Conservation (phyloP, 2,113 vertebrate species). For the Crotalus tigris region DNA sequence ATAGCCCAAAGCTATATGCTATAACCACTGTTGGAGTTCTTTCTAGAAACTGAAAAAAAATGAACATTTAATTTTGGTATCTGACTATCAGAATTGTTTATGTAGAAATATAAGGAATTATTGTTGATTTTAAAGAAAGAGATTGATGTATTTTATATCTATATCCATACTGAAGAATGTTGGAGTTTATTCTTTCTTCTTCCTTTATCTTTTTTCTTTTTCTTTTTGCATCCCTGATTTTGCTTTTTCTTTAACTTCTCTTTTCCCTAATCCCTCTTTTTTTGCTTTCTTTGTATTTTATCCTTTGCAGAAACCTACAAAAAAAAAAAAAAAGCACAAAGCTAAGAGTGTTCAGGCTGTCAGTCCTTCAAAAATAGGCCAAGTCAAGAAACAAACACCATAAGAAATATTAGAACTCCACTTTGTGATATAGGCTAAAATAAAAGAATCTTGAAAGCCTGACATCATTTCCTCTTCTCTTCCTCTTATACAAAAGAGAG, state of each 20-base stretch:
- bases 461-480: not conserved
- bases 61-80: not conserved
- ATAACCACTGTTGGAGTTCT: not conserved
- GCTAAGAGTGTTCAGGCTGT: constrained; percentile 3
- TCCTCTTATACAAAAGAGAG: not conserved
- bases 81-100: not conserved
- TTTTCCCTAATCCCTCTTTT: no score
- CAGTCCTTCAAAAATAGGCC: not conserved
- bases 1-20: not conserved
- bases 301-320: no score
- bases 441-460: not conserved
- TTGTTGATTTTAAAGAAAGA: not conserved
- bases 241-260: no score
- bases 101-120: not conserved
- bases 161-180: not conserved
- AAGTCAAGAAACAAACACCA: not conserved
- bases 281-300: no score
- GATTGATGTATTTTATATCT: not conserved
- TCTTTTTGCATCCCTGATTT: no score
- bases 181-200: not conserved
- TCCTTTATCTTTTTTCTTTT: no score
- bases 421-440: not conserved
- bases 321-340: not conserved
- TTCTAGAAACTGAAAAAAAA: not conserved
- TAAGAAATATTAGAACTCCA: not conserved